Conservation (phyloP, 2,113 vertebrate genomes). For the Ondatra zibethicus region DNA sequence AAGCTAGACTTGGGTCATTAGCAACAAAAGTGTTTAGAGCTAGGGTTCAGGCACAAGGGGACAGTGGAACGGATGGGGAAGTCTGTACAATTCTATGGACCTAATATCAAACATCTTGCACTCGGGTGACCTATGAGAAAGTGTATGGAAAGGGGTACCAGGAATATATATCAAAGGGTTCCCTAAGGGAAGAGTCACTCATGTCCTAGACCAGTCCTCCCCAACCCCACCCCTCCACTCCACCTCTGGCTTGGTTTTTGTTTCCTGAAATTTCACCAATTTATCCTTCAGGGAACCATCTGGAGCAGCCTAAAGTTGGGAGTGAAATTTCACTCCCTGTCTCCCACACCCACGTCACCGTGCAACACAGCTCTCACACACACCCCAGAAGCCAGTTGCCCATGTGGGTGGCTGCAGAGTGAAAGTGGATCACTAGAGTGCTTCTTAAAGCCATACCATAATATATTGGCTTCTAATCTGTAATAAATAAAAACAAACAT, state of each 20-base stretch:
- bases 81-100: too few relatives aligned
- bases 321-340: not conserved
- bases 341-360: not conserved
- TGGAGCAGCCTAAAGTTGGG: not conserved
- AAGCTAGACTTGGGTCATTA: rapidly evolving
- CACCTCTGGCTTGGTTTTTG: not conserved
- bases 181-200: not conserved
- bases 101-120: not conserved
- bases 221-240: too few relatives aligned
- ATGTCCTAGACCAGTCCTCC: rapidly evolving
- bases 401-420: not conserved
- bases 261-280: not conserved
- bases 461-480: not conserved
- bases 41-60: too few relatives aligned
- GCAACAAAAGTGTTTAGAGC: not conserved
- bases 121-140: not conserved
- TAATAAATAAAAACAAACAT: not conserved
- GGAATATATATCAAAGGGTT: not conserved
- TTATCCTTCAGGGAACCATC: not conserved
- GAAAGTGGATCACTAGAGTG: rapidly evolving
- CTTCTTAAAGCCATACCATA: not conserved
- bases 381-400: not conserved
- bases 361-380: rapidly evolving
- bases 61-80: rapidly evolving
- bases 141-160: not conserved